phyloP scores from a whole-genome alignment of 2,113 vertebrate genomes.

The Callionymus lyra region DNA sequence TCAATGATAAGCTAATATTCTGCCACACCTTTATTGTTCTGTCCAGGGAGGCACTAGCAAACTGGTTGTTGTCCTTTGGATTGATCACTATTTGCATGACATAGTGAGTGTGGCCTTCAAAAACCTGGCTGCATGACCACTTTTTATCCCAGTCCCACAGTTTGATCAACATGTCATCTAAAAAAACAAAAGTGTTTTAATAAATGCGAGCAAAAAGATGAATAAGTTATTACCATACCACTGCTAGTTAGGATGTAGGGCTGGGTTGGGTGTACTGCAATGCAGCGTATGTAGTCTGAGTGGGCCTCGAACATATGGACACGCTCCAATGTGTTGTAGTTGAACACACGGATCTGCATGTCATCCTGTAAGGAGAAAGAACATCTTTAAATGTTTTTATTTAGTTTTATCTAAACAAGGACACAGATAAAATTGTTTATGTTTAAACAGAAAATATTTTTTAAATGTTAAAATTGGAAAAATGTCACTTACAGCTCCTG shows the following conservation, averaged over 20 bases:
- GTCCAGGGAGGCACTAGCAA: slow-evolving; percentile 94
- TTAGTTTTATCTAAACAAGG: no score
- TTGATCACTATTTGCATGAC: slow-evolving; percentile 99
- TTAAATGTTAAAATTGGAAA: not conserved
- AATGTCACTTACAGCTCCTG: slow-evolving; percentile 83
- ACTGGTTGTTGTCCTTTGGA: slow-evolving; percentile 98
- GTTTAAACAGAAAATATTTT: not conserved
- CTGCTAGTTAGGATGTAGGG: slow-evolving; percentile 98
- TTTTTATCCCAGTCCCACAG: slow-evolving; percentile 99
- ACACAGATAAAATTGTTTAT: no score
- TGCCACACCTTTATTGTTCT: slow-evolving; percentile 89
- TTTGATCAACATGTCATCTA: slow-evolving; percentile 99
- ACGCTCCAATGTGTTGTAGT: slow-evolving; percentile 95
- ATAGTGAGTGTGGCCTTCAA: slow-evolving; percentile 98
- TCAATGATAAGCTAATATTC: not conserved
- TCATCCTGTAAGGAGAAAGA: slow-evolving; percentile 74
- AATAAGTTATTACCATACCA: slow-evolving; percentile 63
- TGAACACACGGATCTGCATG: slow-evolving; percentile 98
- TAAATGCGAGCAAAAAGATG: slow-evolving; percentile 21
- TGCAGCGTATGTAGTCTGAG: slow-evolving; percentile 96
- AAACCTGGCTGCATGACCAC: slow-evolving; percentile 96
- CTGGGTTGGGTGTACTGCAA: slow-evolving; percentile 94
- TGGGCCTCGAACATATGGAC: slow-evolving; percentile 99
- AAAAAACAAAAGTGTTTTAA: slow-evolving; percentile 12
- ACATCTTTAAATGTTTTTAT: no score